These are phyloP conservation scores for Alentia gelatinosa DNA, from an alignment of 2,888 invertebrate genomes.

Conservation along the genomic window DNA sequence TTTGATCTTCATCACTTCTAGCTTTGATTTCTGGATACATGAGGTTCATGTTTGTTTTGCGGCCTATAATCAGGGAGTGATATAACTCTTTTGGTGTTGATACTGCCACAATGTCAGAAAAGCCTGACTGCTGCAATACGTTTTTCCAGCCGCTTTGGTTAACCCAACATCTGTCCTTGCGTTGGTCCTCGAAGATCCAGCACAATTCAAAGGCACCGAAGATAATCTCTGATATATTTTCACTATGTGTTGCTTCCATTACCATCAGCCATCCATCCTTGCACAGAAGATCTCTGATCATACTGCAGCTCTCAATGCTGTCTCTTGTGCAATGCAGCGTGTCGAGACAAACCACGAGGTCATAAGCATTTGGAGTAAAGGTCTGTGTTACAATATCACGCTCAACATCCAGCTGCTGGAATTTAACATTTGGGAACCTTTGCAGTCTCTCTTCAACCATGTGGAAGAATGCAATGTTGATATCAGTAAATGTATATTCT, in stretches of 20 bases:
- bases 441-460: constrained; percentile 42
- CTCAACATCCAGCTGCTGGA: constrained; percentile 52
- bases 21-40: not conserved
- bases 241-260: constrained; percentile 48
- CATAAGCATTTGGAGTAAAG: constrained; percentile 28
- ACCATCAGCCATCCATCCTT: constrained; percentile 55
- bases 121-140: constrained; percentile 6
- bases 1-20: not conserved
- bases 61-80: constrained; percentile 53
- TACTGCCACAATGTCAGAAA: constrained; percentile 48
- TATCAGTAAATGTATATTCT: constrained; percentile 55
- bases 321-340: constrained; percentile 50
- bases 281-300: constrained; percentile 51
- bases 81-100: constrained; percentile 56
- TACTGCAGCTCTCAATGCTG: constrained; percentile 1
- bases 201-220: constrained; percentile 57
- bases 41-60: constrained; percentile 31
- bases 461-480: constrained; percentile 55
- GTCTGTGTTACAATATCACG: constrained; percentile 38
- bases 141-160: constrained; percentile 53
- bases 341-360: constrained; percentile 54
- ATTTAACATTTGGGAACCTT: constrained; percentile 47
- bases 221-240: constrained; percentile 53
- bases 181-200: constrained; percentile 53
- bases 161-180: constrained; percentile 54